Conservation (phyloP, 2,113 vertebrate species). For the Micronycteris hirsuta region DNA sequence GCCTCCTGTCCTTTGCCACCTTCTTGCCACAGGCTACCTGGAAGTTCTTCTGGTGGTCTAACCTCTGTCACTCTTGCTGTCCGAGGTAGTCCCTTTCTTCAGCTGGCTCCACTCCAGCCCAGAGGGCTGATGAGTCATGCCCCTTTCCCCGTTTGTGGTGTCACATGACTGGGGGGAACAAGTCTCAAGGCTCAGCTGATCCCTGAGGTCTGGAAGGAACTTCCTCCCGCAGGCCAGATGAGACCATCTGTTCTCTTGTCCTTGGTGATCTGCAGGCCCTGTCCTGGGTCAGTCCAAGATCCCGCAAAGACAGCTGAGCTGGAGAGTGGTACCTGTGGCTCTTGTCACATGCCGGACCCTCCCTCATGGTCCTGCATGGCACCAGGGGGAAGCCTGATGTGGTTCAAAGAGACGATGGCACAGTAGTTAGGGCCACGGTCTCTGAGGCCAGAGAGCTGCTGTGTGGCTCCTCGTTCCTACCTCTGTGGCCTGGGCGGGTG, state of each 20-base stretch:
- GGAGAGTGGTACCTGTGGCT: not conserved
- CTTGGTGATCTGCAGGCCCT: not conserved
- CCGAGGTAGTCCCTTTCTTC: not conserved
- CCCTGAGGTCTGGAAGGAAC: conserved; percentile 48
- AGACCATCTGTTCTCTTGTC: not conserved
- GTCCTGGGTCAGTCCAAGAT: not conserved
- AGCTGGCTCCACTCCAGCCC: not conserved
- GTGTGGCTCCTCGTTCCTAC: not conserved
- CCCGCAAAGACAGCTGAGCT: not conserved
- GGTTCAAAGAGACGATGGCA: not conserved
- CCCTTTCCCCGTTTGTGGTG: not conserved
- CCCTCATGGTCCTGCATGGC: not conserved
- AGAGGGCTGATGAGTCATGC: conserved; percentile 49
- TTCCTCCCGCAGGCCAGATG: conserved; percentile 42
- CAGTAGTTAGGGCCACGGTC: too few species aligned
- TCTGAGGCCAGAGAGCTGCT: not conserved
- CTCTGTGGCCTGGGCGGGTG: not conserved
- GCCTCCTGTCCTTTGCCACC: not conserved
- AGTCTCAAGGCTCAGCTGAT: conserved; percentile 53
- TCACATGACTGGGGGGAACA: conserved; percentile 56
- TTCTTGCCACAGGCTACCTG: not conserved
- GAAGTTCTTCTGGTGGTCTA: conserved; percentile 52
- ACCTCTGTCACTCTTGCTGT: not conserved
- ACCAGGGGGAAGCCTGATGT: not conserved
- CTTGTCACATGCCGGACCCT: not conserved